Conservation (phyloP, 2,888 invertebrate species). For the Cryptus viduatorius region DNA sequence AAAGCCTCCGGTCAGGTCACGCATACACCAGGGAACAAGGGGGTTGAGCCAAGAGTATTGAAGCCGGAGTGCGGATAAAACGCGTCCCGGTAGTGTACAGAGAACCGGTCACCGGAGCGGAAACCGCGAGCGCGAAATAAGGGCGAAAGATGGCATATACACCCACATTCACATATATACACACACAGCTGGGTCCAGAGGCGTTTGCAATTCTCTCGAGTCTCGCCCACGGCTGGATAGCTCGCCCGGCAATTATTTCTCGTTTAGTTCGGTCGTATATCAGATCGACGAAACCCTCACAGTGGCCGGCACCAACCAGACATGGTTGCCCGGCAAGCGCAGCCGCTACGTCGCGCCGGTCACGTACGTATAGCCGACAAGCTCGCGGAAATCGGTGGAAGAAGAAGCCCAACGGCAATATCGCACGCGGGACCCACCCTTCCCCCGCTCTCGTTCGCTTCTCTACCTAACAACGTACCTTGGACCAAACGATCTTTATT, state of each 20-base stretch:
- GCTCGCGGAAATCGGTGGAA: constrained; percentile 54
- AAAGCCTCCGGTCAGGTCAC: constrained; percentile 34
- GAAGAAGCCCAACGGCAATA: constrained; percentile 64
- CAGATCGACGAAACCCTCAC: constrained; percentile 64
- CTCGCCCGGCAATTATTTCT: constrained; percentile 70
- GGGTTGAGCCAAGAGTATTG: background rate
- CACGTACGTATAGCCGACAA: constrained; percentile 64
- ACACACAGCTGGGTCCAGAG: background rate
- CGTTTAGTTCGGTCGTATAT: constrained; percentile 69
- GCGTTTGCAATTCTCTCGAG: constrained; percentile 26
- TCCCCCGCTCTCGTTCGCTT: constrained; percentile 4
- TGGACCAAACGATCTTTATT: constrained; percentile 66
- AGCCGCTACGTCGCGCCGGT: constrained; percentile 66
- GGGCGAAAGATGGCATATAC: background rate
- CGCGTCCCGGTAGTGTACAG: too few relatives aligned
- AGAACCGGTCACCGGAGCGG: background rate
- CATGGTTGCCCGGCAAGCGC: background rate
- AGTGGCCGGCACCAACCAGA: background rate
- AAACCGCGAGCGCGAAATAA: constrained; percentile 32
- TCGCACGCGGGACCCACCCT: constrained; percentile 33
- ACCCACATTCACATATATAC: background rate
- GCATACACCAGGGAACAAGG: background rate
- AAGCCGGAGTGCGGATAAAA: background rate
- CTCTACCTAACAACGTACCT: constrained; percentile 4
- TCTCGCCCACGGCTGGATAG: constrained; percentile 29